Base-by-base conservation (phyloP, 2,113 vertebrate species). In the Ailurus styani region DNA sequence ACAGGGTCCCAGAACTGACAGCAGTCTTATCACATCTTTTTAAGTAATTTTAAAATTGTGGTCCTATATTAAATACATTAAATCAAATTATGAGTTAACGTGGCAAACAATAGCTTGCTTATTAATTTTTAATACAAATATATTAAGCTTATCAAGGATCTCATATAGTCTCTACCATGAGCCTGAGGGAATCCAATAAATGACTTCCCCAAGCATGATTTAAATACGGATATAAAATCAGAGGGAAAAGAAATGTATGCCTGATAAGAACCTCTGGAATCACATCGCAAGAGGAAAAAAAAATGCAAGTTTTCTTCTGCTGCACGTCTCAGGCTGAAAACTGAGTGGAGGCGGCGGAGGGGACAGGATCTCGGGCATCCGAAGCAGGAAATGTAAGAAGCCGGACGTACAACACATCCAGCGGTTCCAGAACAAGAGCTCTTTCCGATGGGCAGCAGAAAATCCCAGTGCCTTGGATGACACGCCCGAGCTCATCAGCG, bases 101-200 rank as follows among this genome's bases (percentile, higher is more conserved):
- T 37, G 95, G 62, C 90, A 87, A 97, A 93, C 90, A 97, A 96
- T 73, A 83, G 37, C 64, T 68, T 85, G 96, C 94, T 87, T 93
- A 98, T 98, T 97, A 97, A 98, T 96, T 97, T 98, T 98, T 98
- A 97, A 98, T 98, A 96, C 75, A 96, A 95, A 96, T 87, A 98
- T 89, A 97, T 97, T 95, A 97, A 91, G 64, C 86, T 96, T 86
- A 98, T 96, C 95, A 70, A 88, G 66, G 87, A 89, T 96, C 84
- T 93, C 96, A 94, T 96, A 90, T 50, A 68, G 54, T 77, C 96
- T 94, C 87, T 55, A 54, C 68, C 7, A 17, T 12, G 70, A 97
- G 96, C 97, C 96, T 55, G 62, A 84, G 92, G 97, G 96, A 96
- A 93, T 82, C 62, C 66, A 92, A 62, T 96, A 95, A 97, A 96